Base-by-base conservation (phyloP, 2,113 vertebrate species). In the Anolis carolinensis region DNA sequence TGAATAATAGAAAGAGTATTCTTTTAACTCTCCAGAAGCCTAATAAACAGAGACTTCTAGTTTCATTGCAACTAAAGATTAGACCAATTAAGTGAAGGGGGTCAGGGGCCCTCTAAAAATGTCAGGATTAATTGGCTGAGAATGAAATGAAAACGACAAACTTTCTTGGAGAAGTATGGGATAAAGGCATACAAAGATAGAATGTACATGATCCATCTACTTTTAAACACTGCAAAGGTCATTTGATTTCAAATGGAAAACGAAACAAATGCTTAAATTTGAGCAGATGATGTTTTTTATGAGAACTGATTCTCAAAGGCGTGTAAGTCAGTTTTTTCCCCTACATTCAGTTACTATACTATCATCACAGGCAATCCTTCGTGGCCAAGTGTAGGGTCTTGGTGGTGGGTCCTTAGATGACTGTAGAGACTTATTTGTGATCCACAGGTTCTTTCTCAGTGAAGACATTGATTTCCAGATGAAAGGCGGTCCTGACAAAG, bases 1-100 rank as follows among this genome's bases (percentile, higher is more conserved):
- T 88, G 93, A 96, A 95, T 94, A 95, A 95, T 95, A 95, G 94
- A 94, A 96, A 96, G 93, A 90, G 88, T 93, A 95, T 91, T 90
- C 91, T 96, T 93, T 93, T 93, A 94, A 95, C 93, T 95, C 94
- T 95, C 62, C 93, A 94, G 94, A 96, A 96, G 83, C 91, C 84
- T 63, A 94, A 92, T 94, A 94, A 96, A 92, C 82, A 94, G 95
- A 94, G 90, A 92, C 93, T 95, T 93, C 86, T 89, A 82, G 89
- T 95, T 96, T 96, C 95, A 94, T 89, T 94, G 91, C 90, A 94
- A 92, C 90, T 90, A 95, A 96, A 95, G 93, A 96, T 96, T 95
- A 97, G 93, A 89, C 87, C 92, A 94, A 96, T 86, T 95, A 95
- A 96, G 90, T 92, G 94, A 94, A 95, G 92, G 90, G 78, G 92